phyloP scores from a whole-genome alignment of 1,140 invertebrate genomes.

The Cataglyphis hispanica region DNA sequence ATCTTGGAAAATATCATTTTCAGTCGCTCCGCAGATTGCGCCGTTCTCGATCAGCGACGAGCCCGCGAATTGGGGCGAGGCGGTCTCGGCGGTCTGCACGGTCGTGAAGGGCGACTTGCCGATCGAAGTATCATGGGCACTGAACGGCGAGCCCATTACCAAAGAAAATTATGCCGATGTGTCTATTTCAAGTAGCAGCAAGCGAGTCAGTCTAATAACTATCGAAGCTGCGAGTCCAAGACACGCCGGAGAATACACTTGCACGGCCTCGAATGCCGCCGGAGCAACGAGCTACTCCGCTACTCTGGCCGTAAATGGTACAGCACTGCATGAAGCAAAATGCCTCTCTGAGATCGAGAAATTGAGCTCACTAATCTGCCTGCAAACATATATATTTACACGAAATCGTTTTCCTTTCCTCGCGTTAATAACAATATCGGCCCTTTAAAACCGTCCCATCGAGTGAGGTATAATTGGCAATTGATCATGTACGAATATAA shows the following conservation, averaged over 20 bases:
- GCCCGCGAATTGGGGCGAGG: slow-evolving; percentile 88
- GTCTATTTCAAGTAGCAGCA: slow-evolving; percentile 84
- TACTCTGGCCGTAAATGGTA: slow-evolving; percentile 91
- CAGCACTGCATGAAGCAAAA: slow-evolving; percentile 61
- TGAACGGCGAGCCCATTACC: slow-evolving; percentile 86
- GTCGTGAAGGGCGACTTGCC: slow-evolving; percentile 91
- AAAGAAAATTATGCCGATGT: slow-evolving; percentile 70
- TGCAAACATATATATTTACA: slow-evolving; percentile 47
- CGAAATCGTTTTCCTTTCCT: slow-evolving; percentile 32
- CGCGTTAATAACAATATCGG: neutral
- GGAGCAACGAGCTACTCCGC: slow-evolving; percentile 90
- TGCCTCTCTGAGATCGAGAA: slow-evolving; percentile 46
- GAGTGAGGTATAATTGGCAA: slow-evolving; percentile 58
- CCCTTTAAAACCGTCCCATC: slow-evolving; percentile 15
- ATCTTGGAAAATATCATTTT: slow-evolving; percentile 57
- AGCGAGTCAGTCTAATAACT: slow-evolving; percentile 91
- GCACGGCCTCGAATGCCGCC: slow-evolving; percentile 91
- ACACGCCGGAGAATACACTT: slow-evolving; percentile 93
- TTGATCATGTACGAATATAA: slow-evolving; percentile 21
- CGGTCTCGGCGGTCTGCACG: slow-evolving; percentile 89
- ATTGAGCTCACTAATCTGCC: slow-evolving; percentile 40
- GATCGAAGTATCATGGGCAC: slow-evolving; percentile 88
- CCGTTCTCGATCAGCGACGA: slow-evolving; percentile 88
- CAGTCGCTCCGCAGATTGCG: slow-evolving; percentile 87
- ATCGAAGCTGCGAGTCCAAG: slow-evolving; percentile 92